Conservation (phyloP, 2,113 vertebrate species). For the Toxotes chatareus region DNA sequence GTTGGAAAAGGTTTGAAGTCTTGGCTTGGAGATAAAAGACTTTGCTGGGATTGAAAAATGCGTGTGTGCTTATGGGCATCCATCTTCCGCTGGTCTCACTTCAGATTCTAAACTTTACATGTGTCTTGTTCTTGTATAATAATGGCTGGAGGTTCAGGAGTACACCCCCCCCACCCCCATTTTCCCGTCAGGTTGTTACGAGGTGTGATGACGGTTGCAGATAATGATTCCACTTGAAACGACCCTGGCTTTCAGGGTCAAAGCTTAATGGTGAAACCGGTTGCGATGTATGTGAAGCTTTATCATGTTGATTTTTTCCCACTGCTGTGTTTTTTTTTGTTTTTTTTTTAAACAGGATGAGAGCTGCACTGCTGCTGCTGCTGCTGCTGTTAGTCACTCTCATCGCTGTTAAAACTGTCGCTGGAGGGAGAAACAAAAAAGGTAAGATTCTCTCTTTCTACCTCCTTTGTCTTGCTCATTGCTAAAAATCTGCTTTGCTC, state of each 20-base stretch:
- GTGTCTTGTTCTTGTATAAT: neutral
- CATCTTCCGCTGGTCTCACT: neutral
- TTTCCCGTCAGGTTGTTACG: conserved; percentile 13
- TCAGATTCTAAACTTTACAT: too few relatives aligned
- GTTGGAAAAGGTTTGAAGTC: neutral
- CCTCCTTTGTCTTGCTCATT: neutral
- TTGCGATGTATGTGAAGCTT: neutral
- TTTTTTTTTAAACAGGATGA: conserved; percentile 82
- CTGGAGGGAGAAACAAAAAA: conserved; percentile 89
- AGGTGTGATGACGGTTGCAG: neutral
- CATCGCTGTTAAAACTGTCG: conserved; percentile 80
- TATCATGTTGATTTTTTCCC: conserved; percentile 4
- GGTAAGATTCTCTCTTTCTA: conserved; percentile 68
- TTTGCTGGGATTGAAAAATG: neutral
- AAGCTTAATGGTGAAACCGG: conserved; percentile 11
- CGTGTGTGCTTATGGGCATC: neutral
- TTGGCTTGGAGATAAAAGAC: conserved; percentile 11
- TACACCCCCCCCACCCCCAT: neutral
- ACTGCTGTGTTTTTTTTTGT: conserved; percentile 20
- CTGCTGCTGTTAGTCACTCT: conserved; percentile 80
- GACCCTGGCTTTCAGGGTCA: neutral
- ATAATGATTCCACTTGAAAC: conserved; percentile 27
- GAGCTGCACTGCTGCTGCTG: conserved; percentile 72
- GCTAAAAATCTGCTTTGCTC: neutral
- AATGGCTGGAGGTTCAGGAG: neutral